These are phyloP conservation scores for Seira musarum DNA, from an alignment of 2,888 invertebrate species.

Conservation along the genomic window DNA sequence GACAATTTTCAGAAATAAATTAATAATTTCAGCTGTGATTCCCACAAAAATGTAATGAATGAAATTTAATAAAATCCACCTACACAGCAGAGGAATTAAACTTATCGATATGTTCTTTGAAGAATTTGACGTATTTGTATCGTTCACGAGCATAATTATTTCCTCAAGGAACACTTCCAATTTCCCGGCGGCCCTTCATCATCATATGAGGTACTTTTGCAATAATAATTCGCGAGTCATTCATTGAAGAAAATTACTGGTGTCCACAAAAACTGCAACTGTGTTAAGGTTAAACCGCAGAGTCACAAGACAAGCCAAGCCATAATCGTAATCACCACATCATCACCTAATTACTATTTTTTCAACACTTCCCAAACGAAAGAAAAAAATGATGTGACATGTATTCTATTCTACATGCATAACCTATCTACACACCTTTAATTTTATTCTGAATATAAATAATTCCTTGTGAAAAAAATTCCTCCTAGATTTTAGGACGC, in stretches of 20 bases:
- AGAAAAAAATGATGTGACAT: background rate
- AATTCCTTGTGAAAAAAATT: constrained; percentile 18
- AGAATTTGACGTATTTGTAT: background rate
- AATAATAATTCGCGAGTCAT: background rate
- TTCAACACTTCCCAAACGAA: constrained; percentile 7
- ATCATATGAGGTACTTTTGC: constrained; percentile 22
- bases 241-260: constrained; percentile 32
- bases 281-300: constrained; percentile 52
- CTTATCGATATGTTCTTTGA: background rate
- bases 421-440: constrained; percentile 6
- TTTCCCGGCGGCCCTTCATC: background rate
- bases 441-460: too few relatives aligned
- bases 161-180: constrained; percentile 20
- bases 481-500: constrained; percentile 4
- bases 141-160: background rate
- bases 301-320: background rate
- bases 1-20: background rate
- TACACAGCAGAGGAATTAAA: background rate
- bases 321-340: background rate
- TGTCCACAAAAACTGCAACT: constrained; percentile 39
- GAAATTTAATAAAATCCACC: background rate
- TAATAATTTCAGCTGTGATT: background rate
- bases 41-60: background rate
- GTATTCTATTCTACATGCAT: background rate
- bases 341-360: constrained; percentile 11